These are phyloP conservation scores for Nomada flava DNA, from an alignment of 2,888 invertebrate species.

Conservation along the genomic window DNA sequence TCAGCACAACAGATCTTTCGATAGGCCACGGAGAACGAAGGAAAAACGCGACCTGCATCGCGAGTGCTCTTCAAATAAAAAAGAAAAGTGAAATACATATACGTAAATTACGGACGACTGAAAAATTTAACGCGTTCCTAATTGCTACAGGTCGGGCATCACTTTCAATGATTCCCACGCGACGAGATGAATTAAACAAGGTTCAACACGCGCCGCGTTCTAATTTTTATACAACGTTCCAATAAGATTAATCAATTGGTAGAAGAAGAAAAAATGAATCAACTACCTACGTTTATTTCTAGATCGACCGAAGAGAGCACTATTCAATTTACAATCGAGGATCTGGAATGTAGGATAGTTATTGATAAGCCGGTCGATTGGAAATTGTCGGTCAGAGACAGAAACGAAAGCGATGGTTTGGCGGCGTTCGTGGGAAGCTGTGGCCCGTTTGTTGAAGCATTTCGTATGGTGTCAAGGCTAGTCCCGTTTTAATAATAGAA, in stretches of 20 bases:
- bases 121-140: too few relatives aligned
- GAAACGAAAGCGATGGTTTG: conserved; percentile 38
- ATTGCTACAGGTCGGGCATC: too few relatives aligned
- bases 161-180: too few relatives aligned
- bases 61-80: too few relatives aligned
- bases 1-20: conserved; percentile 17
- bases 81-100: too few relatives aligned
- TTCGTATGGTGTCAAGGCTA: conserved; percentile 56
- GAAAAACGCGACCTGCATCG: neutral
- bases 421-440: conserved; percentile 38
- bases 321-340: neutral
- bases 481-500: conserved; percentile 53
- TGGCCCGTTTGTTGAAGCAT: neutral
- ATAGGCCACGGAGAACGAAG: conserved; percentile 22
- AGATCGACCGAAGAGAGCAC: neutral
- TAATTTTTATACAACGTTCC: too few relatives aligned
- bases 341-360: neutral
- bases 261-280: too few relatives aligned
- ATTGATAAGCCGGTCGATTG: conserved; percentile 9
- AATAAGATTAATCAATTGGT: too few relatives aligned
- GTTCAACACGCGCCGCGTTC: too few relatives aligned
- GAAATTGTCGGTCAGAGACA: neutral
- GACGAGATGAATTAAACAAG: too few relatives aligned
- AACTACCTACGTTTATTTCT: too few relatives aligned
- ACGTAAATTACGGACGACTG: too few relatives aligned